Conservation (phyloP, 2,797 vertebrate species). For the Neomorphus geoffroyi region DNA sequence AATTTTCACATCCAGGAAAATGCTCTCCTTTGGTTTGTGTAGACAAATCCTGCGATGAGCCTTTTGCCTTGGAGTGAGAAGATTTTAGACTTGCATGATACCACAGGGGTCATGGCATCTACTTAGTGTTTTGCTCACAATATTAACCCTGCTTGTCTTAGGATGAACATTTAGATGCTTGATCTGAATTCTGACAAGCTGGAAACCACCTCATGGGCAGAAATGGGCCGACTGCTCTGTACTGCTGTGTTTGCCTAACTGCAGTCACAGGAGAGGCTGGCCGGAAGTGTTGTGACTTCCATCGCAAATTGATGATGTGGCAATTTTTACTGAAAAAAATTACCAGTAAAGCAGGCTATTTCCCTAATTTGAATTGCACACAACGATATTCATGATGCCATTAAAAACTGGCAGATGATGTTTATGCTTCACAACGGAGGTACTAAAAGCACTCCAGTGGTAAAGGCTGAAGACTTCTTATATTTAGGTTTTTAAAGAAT, state of each 20-base stretch:
- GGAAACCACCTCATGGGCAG: neutral
- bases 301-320: neutral
- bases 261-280: neutral
- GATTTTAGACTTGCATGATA: neutral
- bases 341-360: neutral
- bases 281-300: neutral
- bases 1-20: neutral
- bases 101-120: neutral
- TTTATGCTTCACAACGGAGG: neutral
- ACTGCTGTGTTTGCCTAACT: neutral
- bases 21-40: neutral
- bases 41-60: neutral
- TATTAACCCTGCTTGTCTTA: neutral
- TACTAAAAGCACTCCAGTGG: neutral
- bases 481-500: neutral
- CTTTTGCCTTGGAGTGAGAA: neutral
- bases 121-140: neutral
- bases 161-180: neutral
- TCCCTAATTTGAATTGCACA: neutral
- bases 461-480: neutral
- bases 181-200: constrained; percentile 1
- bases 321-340: neutral
- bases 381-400: neutral
- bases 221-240: neutral
- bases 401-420: neutral